These are phyloP conservation scores for Dascyllus trimaculatus DNA, from an alignment of 2,113 vertebrate genomes.

Conservation along the genomic window DNA sequence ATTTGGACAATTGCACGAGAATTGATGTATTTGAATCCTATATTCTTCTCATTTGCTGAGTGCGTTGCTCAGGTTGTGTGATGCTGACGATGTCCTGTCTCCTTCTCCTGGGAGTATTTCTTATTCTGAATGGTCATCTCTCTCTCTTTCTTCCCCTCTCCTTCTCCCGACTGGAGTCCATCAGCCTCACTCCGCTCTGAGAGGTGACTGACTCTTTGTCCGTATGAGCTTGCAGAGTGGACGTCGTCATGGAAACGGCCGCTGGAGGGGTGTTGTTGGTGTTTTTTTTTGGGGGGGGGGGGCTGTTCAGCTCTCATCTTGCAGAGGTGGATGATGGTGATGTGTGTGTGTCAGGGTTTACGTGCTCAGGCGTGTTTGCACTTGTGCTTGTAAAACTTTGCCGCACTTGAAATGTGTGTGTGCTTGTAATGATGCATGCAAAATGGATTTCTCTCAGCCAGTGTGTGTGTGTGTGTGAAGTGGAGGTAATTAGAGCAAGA, in stretches of 20 bases:
- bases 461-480: constrained; percentile 6
- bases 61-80: no score
- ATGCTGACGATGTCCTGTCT: no score
- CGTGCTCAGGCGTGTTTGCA: constrained; percentile 19
- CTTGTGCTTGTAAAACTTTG: constrained; percentile 12
- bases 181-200: no score
- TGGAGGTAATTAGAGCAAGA: not conserved
- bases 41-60: no score
- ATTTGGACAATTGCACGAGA: no score
- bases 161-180: no score
- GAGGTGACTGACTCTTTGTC: no score
- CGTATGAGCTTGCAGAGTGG: not conserved
- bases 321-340: constrained; percentile 37
- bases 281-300: not conserved
- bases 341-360: constrained; percentile 14
- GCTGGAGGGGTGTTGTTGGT: not conserved
- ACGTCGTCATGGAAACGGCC: constrained; percentile 51
- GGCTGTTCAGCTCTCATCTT: not conserved
- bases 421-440: not conserved
- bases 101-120: no score
- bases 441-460: no score
- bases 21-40: no score
- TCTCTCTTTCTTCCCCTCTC: no score
- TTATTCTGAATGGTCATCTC: no score
- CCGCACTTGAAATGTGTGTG: not conserved